These are phyloP conservation scores for Pantherophis guttatus DNA, from an alignment of 2,113 vertebrate genomes.

Conservation along the genomic window DNA sequence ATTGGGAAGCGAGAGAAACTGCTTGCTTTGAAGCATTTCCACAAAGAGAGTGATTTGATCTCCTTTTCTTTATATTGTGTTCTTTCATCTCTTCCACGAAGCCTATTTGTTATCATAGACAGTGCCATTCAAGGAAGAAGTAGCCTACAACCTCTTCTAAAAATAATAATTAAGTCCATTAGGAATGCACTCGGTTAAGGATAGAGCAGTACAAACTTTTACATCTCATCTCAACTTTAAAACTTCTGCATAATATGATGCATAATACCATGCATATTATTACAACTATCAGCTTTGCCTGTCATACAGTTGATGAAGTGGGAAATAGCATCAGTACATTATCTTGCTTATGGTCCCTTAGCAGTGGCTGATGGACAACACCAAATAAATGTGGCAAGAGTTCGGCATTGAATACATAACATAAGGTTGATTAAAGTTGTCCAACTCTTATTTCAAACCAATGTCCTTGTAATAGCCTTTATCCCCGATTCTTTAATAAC, in stretches of 20 bases:
- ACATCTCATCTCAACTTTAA: background rate
- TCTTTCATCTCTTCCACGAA: background rate
- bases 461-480: background rate
- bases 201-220: background rate
- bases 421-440: background rate
- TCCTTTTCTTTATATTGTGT: background rate
- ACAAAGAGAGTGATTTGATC: background rate
- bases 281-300: background rate
- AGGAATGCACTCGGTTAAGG: background rate
- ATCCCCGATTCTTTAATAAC: background rate
- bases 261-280: too few species aligned
- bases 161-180: background rate
- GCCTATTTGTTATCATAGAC: background rate
- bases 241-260: too few species aligned
- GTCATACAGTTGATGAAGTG: background rate
- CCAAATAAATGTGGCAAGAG: background rate
- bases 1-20: background rate
- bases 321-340: background rate
- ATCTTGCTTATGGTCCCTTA: background rate
- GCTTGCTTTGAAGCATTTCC: background rate
- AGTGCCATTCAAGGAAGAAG: background rate
- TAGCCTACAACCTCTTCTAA: background rate
- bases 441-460: background rate
- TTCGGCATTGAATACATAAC: background rate
- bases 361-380: background rate